Base-by-base conservation (phyloP, 2,888 invertebrate genomes). In the Cylloceria caligata region DNA sequence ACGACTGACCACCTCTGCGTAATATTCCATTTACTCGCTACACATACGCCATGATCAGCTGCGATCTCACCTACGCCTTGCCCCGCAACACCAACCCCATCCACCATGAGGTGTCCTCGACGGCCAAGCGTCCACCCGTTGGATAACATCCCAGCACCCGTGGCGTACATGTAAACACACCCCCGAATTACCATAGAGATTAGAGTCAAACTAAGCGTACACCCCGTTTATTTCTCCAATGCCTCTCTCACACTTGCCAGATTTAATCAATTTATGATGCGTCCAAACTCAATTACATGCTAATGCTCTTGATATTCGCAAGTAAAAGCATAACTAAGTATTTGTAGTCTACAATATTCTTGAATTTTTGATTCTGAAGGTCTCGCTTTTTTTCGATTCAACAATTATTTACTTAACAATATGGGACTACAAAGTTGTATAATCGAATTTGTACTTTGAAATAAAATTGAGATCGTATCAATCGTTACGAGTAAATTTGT, bases 161-260 rank as follows among this genome's bases (percentile, higher is more conserved):
- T 64, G 55, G 16, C 68, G 45, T 72, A 57, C 45, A 73, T 68
- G 24, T 27, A 65, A 27, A 27, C 52, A 57, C 57, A 67, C 60
- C 30, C 34, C 39, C 67, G 52, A 71, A 78, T 81, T 78, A 81
- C 65, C 78, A 78, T 81, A 81, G 47, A 78, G 64, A 74, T 78
- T 74, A 78, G 68, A 69, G 68, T 3, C 57, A 78, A 64, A 65
- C 67, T 52, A 73, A 73, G 55, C 62, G 73, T 73, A 77, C 73
- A 68, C 39, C 42, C 64, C 55, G 57, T 57, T 77, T 69, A 74
- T 73, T 81, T 77, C 45, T 69, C 73, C 52, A 19, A 64, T 21
- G 81, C 42, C 57, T 16, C 13, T 64, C 39, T 19, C 67, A 67
- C 27, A 47, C 62, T 24, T n/a, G 68, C 2, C 21, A 36, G 36